Evolutionary conservation across 2,113 vertebrate species (phyloP).

Genomic region (Rhinoptilus africanus): DNA sequence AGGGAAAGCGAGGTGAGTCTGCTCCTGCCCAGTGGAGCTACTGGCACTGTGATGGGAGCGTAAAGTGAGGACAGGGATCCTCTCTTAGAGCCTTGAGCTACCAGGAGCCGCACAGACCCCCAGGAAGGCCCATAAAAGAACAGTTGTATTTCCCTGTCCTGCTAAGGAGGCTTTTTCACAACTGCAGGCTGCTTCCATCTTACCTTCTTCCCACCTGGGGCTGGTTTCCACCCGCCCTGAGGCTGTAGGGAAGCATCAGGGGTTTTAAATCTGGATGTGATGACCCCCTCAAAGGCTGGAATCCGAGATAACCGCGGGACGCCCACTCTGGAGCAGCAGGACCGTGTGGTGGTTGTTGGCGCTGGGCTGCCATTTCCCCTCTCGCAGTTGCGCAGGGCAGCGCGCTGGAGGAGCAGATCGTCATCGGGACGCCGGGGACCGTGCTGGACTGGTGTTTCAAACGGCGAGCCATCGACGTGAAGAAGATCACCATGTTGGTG

Average conservation of each 20-base stretch:
- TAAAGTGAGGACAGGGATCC: neutral
- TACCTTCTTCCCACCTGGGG: neutral
- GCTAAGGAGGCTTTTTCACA: neutral
- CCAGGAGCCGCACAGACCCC: neutral
- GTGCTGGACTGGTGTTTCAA: slow-evolving; percentile 81
- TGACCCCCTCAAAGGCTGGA: neutral
- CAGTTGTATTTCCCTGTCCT: accelerated
- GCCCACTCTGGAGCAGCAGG: accelerated
- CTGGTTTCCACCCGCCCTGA: neutral
- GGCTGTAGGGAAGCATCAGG: neutral
- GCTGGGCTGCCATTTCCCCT: neutral
- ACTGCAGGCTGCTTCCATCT: neutral
- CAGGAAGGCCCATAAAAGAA: accelerated
- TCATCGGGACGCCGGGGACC: slow-evolving; percentile 76
- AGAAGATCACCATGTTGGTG: slow-evolving; percentile 70
- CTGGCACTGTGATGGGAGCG: accelerated
- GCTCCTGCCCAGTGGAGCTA: accelerated
- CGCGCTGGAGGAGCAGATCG: slow-evolving; percentile 63
- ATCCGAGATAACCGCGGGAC: neutral
- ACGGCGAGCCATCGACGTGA: slow-evolving; percentile 43
- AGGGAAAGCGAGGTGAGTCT: slow-evolving; percentile 72
- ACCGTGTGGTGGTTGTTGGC: accelerated
- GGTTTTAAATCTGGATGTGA: accelerated
- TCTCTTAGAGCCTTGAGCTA: neutral
- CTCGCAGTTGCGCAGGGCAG: slow-evolving; percentile 51